These are phyloP conservation scores for Pipra filicauda DNA, from an alignment of 2,113 vertebrate species.

Conservation along the genomic window DNA sequence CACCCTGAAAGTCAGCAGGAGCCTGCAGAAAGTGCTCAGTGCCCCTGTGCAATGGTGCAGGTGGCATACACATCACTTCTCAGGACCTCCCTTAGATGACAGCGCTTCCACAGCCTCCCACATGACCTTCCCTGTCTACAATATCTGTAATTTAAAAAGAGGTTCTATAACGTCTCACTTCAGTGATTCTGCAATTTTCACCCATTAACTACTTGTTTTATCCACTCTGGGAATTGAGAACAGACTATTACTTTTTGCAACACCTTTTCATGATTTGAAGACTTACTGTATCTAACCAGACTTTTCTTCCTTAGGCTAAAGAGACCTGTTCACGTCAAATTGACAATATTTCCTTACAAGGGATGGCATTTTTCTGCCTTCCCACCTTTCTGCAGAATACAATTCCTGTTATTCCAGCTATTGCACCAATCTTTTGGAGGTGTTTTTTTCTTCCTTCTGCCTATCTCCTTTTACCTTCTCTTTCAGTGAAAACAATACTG, in stretches of 20 bases:
- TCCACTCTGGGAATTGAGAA: neutral
- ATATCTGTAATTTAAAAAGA: rapidly evolving
- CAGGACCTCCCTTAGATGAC: neutral
- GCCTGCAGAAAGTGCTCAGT: neutral
- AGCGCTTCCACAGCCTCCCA: neutral
- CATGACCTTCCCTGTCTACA: neutral
- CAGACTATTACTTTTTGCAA: neutral
- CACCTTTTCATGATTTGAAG: neutral
- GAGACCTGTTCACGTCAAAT: neutral
- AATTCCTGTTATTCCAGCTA: neutral
- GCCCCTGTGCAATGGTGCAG: neutral
- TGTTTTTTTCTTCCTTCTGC: neutral
- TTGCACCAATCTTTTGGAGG: neutral
- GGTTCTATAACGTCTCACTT: neutral
- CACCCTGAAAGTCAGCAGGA: neutral
- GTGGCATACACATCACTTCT: neutral
- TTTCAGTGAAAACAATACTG: neutral
- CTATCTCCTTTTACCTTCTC: neutral
- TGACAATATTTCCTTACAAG: neutral
- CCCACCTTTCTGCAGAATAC: neutral
- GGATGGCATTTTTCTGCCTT: neutral
- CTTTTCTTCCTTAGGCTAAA: neutral
- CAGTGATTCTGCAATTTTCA: neutral
- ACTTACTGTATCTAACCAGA: neutral
- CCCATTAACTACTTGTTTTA: neutral